Conservation (phyloP, 2,113 vertebrate species). For the Porphyrio hochstetteri region DNA sequence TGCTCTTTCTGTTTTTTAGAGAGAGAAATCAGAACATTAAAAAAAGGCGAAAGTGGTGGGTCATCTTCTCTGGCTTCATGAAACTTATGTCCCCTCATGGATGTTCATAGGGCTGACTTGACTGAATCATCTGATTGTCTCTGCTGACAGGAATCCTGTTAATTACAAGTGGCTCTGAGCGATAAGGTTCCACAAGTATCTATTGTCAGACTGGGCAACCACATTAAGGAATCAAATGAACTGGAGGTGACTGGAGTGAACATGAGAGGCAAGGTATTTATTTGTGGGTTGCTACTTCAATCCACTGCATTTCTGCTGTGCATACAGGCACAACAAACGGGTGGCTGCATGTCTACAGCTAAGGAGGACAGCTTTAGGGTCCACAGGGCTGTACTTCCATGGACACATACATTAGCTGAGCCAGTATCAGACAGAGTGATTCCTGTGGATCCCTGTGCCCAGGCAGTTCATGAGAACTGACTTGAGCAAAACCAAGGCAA, state of each 20-base stretch:
- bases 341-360: not conserved
- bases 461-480: not conserved
- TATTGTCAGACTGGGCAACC: not conserved
- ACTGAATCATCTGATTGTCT: not conserved
- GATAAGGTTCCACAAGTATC: not conserved
- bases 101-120: not conserved
- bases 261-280: not conserved
- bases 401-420: not conserved
- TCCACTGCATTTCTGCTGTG: not conserved
- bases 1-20: not conserved
- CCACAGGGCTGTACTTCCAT: not conserved
- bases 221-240: not conserved
- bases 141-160: not conserved
- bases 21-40: not conserved
- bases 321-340: not conserved
- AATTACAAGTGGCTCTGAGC: not conserved
- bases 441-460: not conserved
- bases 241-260: not conserved
- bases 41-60: not conserved
- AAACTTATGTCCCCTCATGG: not conserved
- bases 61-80: not conserved
- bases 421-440: not conserved
- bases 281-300: not conserved
- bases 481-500: not conserved
- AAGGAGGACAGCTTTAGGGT: not conserved